Evolutionary conservation across 2,888 invertebrate genomes (phyloP).

Genomic region (Drosophila borborema): DNA sequence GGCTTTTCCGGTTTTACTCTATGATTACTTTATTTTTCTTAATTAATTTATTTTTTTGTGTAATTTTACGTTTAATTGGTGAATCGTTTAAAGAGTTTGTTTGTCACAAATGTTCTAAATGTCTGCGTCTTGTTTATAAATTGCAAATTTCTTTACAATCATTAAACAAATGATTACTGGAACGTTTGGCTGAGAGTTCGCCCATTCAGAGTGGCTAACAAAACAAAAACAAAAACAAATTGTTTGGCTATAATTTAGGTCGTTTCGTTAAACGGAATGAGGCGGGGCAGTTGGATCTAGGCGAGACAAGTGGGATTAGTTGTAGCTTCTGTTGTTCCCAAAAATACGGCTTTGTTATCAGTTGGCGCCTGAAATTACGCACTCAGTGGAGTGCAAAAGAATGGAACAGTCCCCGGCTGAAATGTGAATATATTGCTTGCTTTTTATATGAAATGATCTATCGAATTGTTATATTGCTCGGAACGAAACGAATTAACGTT

Average conservation of each 20-base stretch:
- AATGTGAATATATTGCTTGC: constrained; percentile 26
- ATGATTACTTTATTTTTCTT: constrained; percentile 15
- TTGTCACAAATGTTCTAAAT: constrained; percentile 24
- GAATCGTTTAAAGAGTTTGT: constrained; percentile 17
- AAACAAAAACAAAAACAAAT: constrained; percentile 25
- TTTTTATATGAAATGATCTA: constrained; percentile 41
- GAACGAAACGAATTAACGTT: constrained; percentile 9
- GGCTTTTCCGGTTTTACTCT: constrained; percentile 29
- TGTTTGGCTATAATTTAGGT: constrained; percentile 58
- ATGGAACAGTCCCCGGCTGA: constrained; percentile 36
- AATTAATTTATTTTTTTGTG: neutral
- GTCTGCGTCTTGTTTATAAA: constrained; percentile 46
- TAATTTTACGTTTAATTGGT: neutral
- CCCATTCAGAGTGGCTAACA: constrained; percentile 8
- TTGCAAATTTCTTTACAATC: constrained; percentile 60
- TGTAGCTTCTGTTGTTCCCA: constrained; percentile 28
- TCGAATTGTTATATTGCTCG: constrained; percentile 19
- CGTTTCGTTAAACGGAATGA: constrained; percentile 14
- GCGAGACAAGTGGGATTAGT: neutral
- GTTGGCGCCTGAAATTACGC: constrained; percentile 46
- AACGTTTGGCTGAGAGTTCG: constrained; percentile 27
- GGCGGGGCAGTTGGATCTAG: neutral
- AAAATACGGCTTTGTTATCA: constrained; percentile 42
- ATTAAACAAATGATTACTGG: constrained; percentile 69
- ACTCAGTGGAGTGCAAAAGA: constrained; percentile 63